These are phyloP conservation scores for Eueides isabella DNA, from an alignment of 1,140 invertebrate genomes.

Conservation along the genomic window DNA sequence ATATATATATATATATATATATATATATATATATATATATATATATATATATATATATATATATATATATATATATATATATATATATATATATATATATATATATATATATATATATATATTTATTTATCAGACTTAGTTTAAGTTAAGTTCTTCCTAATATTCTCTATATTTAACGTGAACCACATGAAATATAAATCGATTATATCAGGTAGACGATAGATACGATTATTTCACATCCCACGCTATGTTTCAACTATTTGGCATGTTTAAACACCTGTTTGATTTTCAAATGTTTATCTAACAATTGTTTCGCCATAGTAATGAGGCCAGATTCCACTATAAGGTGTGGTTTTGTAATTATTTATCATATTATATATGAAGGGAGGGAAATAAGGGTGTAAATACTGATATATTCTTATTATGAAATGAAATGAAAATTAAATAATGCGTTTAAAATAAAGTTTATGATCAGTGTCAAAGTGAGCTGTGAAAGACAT, in stretches of 20 bases:
- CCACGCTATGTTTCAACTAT: conserved; percentile 18
- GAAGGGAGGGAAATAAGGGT: background rate
- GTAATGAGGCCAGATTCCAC: conserved; percentile 44
- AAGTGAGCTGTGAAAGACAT: background rate
- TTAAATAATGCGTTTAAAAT: background rate
- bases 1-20: too few relatives aligned
- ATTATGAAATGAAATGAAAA: background rate
- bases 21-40: too few relatives aligned
- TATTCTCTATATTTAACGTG: background rate
- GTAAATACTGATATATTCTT: too few relatives aligned
- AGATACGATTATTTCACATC: background rate
- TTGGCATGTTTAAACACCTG: conserved; percentile 54
- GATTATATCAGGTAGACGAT: background rate
- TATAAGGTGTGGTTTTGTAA: background rate
- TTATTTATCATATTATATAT: conserved; percentile 1
- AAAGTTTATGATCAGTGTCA: background rate
- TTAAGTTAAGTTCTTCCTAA: too few relatives aligned
- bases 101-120: too few relatives aligned
- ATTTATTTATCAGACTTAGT: too few relatives aligned
- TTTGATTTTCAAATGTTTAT: conserved; percentile 49
- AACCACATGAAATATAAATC: too few relatives aligned
- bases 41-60: too few relatives aligned
- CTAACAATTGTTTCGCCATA: conserved; percentile 48
- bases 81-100: too few relatives aligned
- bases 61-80: too few relatives aligned